Evolutionary conservation across 2,113 vertebrate species (phyloP), one percentile per base, ranked within the genome.

Genomic region (Uropsilus gracilis): DNA sequence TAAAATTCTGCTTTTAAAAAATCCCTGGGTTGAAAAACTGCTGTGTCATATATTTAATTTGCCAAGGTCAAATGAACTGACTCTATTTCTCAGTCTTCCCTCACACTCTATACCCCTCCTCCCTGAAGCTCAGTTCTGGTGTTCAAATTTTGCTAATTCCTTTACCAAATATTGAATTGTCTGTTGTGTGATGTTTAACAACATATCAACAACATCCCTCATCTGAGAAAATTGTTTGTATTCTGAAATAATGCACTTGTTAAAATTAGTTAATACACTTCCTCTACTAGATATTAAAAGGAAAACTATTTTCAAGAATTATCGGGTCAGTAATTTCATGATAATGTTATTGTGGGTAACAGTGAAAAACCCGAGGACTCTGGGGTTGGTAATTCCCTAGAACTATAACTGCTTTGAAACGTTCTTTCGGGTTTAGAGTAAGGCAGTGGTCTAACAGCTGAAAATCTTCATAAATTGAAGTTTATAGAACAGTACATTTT

Each of bases 321-420:
- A 80, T 39, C n/a, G 22, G 32, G 24, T 61, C 24, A 39, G 6
- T 57, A 18, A 89, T 94, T 78, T 80, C 48, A 83, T 93, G 61
- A 68, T 57, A 91, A 22, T 78, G 16, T 46, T 46, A 68, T 3
- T 44, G 66, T 22, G 8, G 55, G 37, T 77, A 81, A 89, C 44
- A 77, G 1, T 37, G 2, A 68, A 78, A 66, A 16, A 30, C 8
- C 32, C 76, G 10, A 61, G 55, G 42, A 73, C 1, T 46, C 44
- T 68, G 48, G 76, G 80, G 80, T 16, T 73, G 86, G 66, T 89
- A 95, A 87, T 91, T 94, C 80, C 86, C 91, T 93, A 72, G 32
- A 90, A 94, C 10, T 85, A 75, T n/a, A 30, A 8, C 12, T 71
- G 80, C 37, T 59, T 87, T 85, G 22, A 68, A 57, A 72, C 68